Evolutionary conservation across 2,113 vertebrate species (phyloP), one percentile per base, ranked within the genome.

Genomic region (Gulo gulo): DNA sequence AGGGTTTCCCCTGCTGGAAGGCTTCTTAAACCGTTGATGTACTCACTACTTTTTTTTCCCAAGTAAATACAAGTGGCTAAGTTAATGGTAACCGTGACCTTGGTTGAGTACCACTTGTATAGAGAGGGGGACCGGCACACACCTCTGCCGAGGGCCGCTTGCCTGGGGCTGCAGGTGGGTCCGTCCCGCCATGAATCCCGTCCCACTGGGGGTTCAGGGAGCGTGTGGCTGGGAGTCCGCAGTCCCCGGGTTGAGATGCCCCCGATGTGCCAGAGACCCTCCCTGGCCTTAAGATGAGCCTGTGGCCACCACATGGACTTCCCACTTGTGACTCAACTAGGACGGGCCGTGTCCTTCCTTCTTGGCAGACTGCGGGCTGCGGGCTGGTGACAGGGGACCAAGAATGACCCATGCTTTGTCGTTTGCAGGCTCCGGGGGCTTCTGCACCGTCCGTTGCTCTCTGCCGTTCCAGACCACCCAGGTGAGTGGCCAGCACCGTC

Each of bases 381-480:
- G 1, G 73, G 26, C 74, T 13, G 57, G 24, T 47, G 86, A 26
- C 42, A 24, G 26, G 74, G 29, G 87, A 63, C 76, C 47, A 31
- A 0, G 1, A 16, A 2, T 95, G 92, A 98, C 9, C 90, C 1
- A 10, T 91, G 65, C 61, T 78, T 87, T 78, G 55, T 98, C 94
- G 47, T 71, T 98, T 95, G 9, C 91, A 99, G 99, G 98, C 91
- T 80, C 98, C 97, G 0, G 97, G 61, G 52, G 97, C 73, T 29
- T 82, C 94, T 94, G 89, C 34, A 0, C 98, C 94, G 39, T 97
- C 92, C 2, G 93, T 93, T 1, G 80, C 98, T 91, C 97, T 96
- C 87, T 95, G 57, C 97, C 95, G 98, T 97, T 98, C 99, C 88
- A 96, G 98, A 88, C 95, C 91, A 21, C 93, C 93, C 71, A 83